phyloP scores from a whole-genome alignment of 2,888 invertebrate genomes.

The Mechanitis mazaeus region DNA sequence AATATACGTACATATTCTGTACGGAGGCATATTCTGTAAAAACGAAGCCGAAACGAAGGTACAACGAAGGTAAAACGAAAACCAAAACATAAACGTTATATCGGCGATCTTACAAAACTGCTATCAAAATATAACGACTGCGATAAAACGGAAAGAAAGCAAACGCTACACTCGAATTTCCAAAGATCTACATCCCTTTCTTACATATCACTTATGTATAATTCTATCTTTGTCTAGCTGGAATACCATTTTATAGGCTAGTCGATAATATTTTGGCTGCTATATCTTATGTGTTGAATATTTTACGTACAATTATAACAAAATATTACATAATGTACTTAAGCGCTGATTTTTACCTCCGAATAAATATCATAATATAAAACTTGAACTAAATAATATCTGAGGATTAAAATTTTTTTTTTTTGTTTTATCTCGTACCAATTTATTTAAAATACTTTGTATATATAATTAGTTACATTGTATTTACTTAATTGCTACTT shows the following conservation, averaged over 20 bases:
- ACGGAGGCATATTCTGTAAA: conserved; percentile 8
- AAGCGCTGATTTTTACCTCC: too few species aligned
- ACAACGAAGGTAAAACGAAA: conserved; percentile 34
- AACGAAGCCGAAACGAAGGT: conserved; percentile 3
- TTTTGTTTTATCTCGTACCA: too few species aligned
- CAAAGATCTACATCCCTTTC: conserved; percentile 70
- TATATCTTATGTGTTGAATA: conserved; percentile 70
- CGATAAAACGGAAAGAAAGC: conserved; percentile 76
- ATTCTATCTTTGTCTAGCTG: conserved; percentile 52
- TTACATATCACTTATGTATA: conserved; percentile 44
- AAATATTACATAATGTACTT: conserved; percentile 29
- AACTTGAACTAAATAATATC: not conserved
- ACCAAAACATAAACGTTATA: conserved; percentile 75
- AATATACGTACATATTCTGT: not conserved
- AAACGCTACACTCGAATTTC: conserved; percentile 69
- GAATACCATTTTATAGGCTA: conserved; percentile 68
- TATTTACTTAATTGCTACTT: conserved; percentile 19
- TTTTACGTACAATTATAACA: conserved; percentile 68
- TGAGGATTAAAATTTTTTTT: not conserved
- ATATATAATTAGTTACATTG: not conserved
- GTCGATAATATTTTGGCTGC: conserved; percentile 73
- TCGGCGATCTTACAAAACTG: conserved; percentile 67
- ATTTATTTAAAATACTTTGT: not conserved
- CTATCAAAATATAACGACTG: conserved; percentile 75
- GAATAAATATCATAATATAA: not conserved